Base-by-base conservation (phyloP, 2,888 invertebrate genomes). In the Halocaridina rubra region DNA sequence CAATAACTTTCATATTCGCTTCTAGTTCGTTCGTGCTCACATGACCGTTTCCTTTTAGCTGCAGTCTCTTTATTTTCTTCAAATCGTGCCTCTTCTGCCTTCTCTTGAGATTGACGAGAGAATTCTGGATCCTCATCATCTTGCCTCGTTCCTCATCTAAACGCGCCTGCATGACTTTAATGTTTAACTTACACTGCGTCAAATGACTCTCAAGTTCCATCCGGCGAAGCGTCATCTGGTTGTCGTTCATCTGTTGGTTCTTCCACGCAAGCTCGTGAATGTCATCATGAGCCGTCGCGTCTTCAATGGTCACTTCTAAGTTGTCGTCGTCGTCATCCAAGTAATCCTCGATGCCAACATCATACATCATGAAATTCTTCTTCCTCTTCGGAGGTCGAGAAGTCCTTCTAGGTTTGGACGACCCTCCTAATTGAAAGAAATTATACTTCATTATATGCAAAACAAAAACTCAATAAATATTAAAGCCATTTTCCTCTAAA, bases 81-180 rank as follows among this genome's bases (percentile, higher is more conserved):
- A 76, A 22, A 19, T 76, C 76, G 16, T 39, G 76, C 33, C 76
- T 16, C 46, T 30, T 29, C 29, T 30, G 59, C 29, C 76, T 3
- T 32, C 76, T 59, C 32, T 59, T 76, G n/a, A 76, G 5, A 22
- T 76, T 76, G 13, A 76, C 8, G 13, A 76, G 32, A 0, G n/a
- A 4, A 19, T 61, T 76, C 29, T 76, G 76, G 5, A 76, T 57
- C 13, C 57, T 57, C 1, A 22, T n/a, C 76, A 76, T 76, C 22
- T 76, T 76, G 8, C 32, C 59, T 59, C 32, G 53, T n/a, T 76
- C 76, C 22, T 76, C 76, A 59, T 76, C 76, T 2, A 76, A 19
- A 5, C 32, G 30, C 33, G 53, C 29, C 61, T 76, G 76, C 59
- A 76, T 57, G 19, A 27, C 29, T 32, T 76, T 76, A 30, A 76